Percentiles rank a stretch among this genome's conserved stretches.
These are phyloP conservation scores for Carposina sasakii DNA, from an alignment of 1,140 invertebrate species.

Conservation along the genomic window DNA sequence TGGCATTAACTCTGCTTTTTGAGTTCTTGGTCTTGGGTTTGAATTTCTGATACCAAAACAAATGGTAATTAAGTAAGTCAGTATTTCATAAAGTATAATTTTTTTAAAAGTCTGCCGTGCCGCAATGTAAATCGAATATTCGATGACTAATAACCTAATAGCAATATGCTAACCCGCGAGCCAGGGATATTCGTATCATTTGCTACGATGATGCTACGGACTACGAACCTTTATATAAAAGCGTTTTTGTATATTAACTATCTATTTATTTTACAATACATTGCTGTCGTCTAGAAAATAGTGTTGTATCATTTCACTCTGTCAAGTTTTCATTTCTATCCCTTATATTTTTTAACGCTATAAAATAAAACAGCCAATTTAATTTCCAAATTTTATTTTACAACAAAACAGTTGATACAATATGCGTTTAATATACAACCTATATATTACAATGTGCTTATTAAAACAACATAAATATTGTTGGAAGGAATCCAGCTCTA, in stretches of 20 bases:
- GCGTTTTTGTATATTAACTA: background rate
- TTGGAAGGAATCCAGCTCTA: too few species aligned
- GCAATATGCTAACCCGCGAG: too few species aligned
- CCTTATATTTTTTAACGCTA: background rate
- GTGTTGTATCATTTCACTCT: background rate
- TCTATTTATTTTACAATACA: background rate
- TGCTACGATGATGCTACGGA: background rate
- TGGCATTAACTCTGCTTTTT: too few species aligned
- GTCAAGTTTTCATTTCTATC: background rate
- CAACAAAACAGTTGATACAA: background rate
- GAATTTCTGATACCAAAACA: too few species aligned
- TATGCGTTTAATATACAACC: background rate
- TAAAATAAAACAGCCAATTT: background rate
- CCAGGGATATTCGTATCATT: background rate
- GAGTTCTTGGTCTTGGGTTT: too few species aligned
- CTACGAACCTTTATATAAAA: background rate
- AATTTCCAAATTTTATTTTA: slow-evolving; percentile 1
- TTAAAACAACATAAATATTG: too few species aligned
- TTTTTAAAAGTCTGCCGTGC: too few species aligned
- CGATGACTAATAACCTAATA: too few species aligned
- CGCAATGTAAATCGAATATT: too few species aligned
- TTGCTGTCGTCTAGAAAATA: background rate
- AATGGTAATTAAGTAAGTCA: too few species aligned
- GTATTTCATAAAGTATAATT: too few species aligned
- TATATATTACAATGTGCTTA: background rate